A percentile compares a stretch with the other conserved stretches of the same genome.
phyloP scores from a whole-genome alignment of 2,797 vertebrate genomes.

The Petrocephalus schoutedeni region DNA sequence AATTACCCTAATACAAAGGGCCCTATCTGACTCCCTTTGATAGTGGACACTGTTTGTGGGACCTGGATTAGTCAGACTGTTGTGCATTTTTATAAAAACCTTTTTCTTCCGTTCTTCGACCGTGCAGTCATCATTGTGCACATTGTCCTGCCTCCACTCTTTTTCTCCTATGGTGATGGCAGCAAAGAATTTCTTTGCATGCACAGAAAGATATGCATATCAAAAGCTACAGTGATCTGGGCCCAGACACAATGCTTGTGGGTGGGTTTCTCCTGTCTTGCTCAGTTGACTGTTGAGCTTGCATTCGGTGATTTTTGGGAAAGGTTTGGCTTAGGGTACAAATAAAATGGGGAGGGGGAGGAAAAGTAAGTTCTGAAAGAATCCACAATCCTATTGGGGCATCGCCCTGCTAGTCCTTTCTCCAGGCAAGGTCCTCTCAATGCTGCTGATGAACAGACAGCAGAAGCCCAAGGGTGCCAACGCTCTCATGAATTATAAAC shows the following conservation, averaged over 20 bases:
- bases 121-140: conserved; percentile 51
- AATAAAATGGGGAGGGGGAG: conserved; percentile 25
- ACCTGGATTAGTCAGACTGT: conserved; percentile 53
- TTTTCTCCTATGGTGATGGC: conserved; percentile 58
- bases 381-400: neutral
- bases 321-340: conserved; percentile 27
- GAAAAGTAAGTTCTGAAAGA: conserved; percentile 3
- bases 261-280: conserved; percentile 55
- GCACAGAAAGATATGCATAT: conserved; percentile 48
- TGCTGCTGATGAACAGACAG: conserved; percentile 41
- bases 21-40: conserved; percentile 51
- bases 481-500: conserved; percentile 34
- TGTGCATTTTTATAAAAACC: conserved; percentile 53
- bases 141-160: conserved; percentile 57
- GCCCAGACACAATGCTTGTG: conserved; percentile 52
- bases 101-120: conserved; percentile 49
- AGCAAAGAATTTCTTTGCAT: conserved; percentile 64
- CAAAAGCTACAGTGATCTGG: conserved; percentile 65
- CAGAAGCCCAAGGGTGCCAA: conserved; percentile 52
- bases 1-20: conserved; percentile 59
- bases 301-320: conserved; percentile 44
- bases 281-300: conserved; percentile 49
- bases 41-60: conserved; percentile 52
- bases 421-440: conserved; percentile 40
- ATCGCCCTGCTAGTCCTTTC: conserved; percentile 35